These are phyloP conservation scores for Sebastes hopkinsi DNA, from an alignment of 2,797 vertebrate genomes.

Conservation along the genomic window DNA sequence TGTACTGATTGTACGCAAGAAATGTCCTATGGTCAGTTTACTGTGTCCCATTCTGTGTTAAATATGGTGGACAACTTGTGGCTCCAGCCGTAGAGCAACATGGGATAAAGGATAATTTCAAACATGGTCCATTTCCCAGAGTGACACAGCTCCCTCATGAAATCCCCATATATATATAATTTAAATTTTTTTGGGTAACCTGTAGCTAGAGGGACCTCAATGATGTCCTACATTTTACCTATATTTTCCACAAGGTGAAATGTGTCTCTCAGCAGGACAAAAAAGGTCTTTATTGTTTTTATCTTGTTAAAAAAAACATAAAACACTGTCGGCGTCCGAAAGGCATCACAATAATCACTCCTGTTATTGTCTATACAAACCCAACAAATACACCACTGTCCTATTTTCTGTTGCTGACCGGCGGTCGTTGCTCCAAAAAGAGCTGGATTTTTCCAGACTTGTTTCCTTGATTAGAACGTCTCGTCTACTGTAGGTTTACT, in stretches of 20 bases:
- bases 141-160: conserved; percentile 47
- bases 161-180: conserved; percentile 35
- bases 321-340: neutral
- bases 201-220: conserved; percentile 68
- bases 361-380: neutral
- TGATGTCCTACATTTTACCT: conserved; percentile 65
- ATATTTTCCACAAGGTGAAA: conserved; percentile 57
- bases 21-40: neutral
- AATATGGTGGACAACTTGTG: conserved; percentile 13
- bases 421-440: conserved; percentile 1
- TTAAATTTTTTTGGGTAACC: conserved; percentile 69
- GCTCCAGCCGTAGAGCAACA: neutral
- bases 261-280: conserved; percentile 32
- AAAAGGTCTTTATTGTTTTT: neutral
- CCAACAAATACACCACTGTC: neutral
- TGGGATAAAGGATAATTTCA: conserved; percentile 49
- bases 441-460: neutral
- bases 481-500: neutral
- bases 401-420: neutral
- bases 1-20: neutral
- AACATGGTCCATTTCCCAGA: conserved; percentile 54
- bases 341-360: neutral
- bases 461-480: neutral
- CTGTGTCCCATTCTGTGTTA: neutral
- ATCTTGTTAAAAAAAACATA: neutral